phyloP scores from a whole-genome alignment of 2,113 vertebrate species.

The Gila orcuttii region DNA sequence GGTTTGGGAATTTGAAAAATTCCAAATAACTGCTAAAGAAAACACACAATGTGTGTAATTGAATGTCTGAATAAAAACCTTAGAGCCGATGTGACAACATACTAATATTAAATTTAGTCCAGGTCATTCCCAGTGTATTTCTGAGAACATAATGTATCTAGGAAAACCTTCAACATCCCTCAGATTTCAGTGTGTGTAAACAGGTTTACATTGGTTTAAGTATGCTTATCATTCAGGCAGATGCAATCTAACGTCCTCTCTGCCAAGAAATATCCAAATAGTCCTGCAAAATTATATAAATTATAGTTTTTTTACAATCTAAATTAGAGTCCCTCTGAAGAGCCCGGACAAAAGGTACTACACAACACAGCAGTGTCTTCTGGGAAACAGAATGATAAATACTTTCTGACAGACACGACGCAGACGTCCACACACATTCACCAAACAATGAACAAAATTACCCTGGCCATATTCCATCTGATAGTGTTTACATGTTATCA shows the following conservation, averaged over 20 bases:
- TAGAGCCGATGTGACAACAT: neutral
- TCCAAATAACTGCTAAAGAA: neutral
- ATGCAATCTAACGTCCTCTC: neutral
- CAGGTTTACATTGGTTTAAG: conserved; percentile 30
- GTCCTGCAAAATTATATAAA: conserved; percentile 60
- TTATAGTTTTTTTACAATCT: conserved; percentile 71
- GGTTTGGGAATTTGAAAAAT: neutral
- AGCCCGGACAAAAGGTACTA: conserved; percentile 70
- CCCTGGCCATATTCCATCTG: conserved; percentile 7
- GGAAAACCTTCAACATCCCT: neutral
- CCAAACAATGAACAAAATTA: conserved; percentile 17
- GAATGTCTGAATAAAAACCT: neutral
- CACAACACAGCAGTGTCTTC: conserved; percentile 73
- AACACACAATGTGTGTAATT: neutral
- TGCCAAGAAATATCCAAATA: conserved; percentile 16
- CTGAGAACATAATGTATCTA: neutral
- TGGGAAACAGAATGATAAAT: conserved; percentile 60
- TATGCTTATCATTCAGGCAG: conserved; percentile 28
- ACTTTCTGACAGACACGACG: neutral
- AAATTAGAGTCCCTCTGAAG: conserved; percentile 68
- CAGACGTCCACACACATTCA: conserved; percentile 16
- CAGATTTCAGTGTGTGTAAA: neutral
- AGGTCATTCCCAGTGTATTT: neutral
- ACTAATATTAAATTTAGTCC: neutral
- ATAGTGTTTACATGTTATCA: conserved; percentile 21